Evolutionary conservation across 1,140 invertebrate genomes (phyloP).

Genomic region (Tetramorium simillimum): DNA sequence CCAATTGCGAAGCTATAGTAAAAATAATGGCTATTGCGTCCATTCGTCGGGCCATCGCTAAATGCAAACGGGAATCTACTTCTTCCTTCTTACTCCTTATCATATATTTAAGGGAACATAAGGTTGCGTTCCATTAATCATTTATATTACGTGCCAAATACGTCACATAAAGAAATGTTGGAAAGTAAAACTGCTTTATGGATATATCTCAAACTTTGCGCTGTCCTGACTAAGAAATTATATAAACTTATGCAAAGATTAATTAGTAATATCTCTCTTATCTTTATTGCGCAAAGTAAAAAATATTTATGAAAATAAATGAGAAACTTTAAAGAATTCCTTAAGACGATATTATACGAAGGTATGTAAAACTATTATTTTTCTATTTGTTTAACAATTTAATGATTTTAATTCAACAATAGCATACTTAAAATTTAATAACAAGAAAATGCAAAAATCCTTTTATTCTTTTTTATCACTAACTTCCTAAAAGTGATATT

Average conservation of each 20-base stretch:
- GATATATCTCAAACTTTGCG: background rate
- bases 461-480: background rate
- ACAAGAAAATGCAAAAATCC: background rate
- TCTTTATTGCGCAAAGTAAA: background rate
- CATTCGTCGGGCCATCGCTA: background rate
- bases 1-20: conserved; percentile 25
- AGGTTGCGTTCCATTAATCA: conserved; percentile 29
- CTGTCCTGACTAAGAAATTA: background rate
- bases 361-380: background rate
- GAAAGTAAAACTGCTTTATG: background rate
- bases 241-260: background rate
- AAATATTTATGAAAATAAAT: background rate
- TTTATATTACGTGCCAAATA: conserved; percentile 9
- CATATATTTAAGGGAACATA: background rate
- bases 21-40: conserved; percentile 35
- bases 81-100: background rate
- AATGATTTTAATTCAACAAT: background rate
- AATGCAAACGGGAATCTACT: background rate
- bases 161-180: background rate
- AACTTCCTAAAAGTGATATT: background rate
- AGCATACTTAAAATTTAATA: background rate
- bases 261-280: background rate
- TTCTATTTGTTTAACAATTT: background rate
- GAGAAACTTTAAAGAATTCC: background rate
- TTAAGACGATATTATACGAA: background rate